These are phyloP conservation scores for Leptodactylus fuscus DNA, from an alignment of 2,113 vertebrate genomes.

Conservation along the genomic window DNA sequence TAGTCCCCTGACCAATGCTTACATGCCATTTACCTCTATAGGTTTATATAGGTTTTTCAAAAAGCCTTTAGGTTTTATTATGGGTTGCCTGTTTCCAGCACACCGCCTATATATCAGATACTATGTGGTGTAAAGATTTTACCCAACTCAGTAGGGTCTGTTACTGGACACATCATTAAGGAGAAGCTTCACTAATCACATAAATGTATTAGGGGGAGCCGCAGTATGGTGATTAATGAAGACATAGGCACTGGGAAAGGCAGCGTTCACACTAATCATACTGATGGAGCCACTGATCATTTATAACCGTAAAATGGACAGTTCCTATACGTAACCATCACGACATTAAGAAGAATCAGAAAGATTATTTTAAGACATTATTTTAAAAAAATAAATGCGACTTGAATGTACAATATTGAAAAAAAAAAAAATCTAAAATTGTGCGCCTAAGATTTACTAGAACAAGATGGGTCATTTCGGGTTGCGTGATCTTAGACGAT, in stretches of 20 bases:
- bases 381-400: too few species aligned
- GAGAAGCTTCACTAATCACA: constrained; percentile 14
- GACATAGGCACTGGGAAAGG: background rate
- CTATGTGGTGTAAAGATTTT: background rate
- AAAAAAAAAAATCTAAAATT: too few species aligned
- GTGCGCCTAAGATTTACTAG: too few species aligned
- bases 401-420: too few species aligned
- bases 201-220: background rate
- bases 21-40: background rate
- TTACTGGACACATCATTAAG: background rate
- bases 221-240: background rate
- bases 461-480: background rate
- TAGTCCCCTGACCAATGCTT: background rate
- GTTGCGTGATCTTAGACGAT: background rate
- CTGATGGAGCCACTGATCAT: background rate
- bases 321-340: background rate
- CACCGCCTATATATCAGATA: background rate
- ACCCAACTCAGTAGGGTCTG: background rate
- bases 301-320: background rate
- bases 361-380: background rate
- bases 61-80: background rate
- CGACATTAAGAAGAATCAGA: background rate
- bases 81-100: background rate
- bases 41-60: background rate
- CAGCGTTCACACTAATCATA: background rate